phyloP scores from a whole-genome alignment of 2,888 invertebrate genomes.

The Hirtodrosophila trivittata region DNA sequence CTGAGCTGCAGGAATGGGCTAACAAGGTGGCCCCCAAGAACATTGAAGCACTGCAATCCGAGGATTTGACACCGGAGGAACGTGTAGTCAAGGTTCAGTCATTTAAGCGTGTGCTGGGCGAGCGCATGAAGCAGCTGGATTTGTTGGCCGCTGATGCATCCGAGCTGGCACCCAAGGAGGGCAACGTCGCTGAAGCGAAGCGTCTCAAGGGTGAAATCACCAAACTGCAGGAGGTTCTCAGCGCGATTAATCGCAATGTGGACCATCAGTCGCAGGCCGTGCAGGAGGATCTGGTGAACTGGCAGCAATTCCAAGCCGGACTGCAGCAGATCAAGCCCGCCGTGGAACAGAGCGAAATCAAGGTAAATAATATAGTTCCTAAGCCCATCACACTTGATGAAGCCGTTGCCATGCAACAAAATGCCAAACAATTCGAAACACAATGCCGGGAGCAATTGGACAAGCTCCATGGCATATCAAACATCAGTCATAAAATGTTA shows the following conservation, averaged over 20 bases:
- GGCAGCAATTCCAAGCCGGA: constrained; percentile 92
- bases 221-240: constrained; percentile 90
- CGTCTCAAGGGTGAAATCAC: constrained; percentile 90
- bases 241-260: constrained; percentile 90
- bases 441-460: constrained; percentile 91
- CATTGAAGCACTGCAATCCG: constrained; percentile 89
- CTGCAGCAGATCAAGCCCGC: constrained; percentile 93
- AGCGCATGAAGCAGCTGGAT: constrained; percentile 90
- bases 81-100: constrained; percentile 90
- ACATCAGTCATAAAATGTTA: constrained; percentile 90
- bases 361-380: constrained; percentile 85
- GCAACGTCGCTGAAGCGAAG: constrained; percentile 89
- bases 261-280: constrained; percentile 91
- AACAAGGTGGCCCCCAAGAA: constrained; percentile 90
- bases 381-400: constrained; percentile 92
- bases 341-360: constrained; percentile 94
- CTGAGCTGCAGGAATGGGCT: constrained; percentile 92
- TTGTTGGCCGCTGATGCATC: constrained; percentile 90
- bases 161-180: constrained; percentile 88
- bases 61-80: constrained; percentile 93
- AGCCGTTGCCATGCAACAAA: constrained; percentile 90
- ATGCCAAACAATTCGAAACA: constrained; percentile 89
- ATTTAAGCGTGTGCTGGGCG: constrained; percentile 89
- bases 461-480: constrained; percentile 89
- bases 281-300: constrained; percentile 91